A percentile compares a stretch with the other conserved stretches of the same genome.
Evolutionary conservation across 2,797 vertebrate genomes (phyloP).

Genomic region (Hypotaenidia okinawae): DNA sequence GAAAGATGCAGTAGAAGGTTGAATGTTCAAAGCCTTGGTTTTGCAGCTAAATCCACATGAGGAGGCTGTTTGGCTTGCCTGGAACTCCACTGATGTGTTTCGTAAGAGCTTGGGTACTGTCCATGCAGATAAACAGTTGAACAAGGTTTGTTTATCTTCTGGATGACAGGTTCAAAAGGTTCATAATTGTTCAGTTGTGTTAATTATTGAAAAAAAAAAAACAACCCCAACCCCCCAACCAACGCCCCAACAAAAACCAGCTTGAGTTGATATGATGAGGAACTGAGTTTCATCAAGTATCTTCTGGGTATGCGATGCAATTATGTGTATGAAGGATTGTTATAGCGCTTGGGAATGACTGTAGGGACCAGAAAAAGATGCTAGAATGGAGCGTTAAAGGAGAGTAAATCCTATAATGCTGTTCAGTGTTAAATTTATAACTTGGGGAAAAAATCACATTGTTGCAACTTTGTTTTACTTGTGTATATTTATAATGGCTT

Average conservation of each 20-base stretch:
- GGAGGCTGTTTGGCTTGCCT: constrained; percentile 20
- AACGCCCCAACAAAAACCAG: no score
- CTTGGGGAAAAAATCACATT: neutral
- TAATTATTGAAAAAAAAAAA: constrained; percentile 35
- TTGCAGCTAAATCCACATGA: neutral
- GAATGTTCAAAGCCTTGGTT: neutral
- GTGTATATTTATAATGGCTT: constrained; percentile 70
- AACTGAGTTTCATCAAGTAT: neutral
- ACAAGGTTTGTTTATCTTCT: constrained; percentile 50
- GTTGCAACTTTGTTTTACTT: constrained; percentile 16
- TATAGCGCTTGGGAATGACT: neutral
- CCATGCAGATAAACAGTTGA: neutral
- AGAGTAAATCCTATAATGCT: neutral
- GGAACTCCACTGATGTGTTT: neutral
- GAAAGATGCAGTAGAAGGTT: neutral
- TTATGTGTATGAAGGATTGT: neutral
- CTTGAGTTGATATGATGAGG: neutral
- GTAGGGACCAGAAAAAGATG: neutral
- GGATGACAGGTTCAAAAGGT: constrained; percentile 35
- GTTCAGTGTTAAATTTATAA: neutral
- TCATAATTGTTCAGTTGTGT: neutral
- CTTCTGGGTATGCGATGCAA: neutral
- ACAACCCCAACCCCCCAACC: neutral
- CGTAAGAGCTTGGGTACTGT: neutral
- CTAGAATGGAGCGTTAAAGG: neutral